phyloP scores from a whole-genome alignment of 2,797 vertebrate species.

The Silurus aristotelis region DNA sequence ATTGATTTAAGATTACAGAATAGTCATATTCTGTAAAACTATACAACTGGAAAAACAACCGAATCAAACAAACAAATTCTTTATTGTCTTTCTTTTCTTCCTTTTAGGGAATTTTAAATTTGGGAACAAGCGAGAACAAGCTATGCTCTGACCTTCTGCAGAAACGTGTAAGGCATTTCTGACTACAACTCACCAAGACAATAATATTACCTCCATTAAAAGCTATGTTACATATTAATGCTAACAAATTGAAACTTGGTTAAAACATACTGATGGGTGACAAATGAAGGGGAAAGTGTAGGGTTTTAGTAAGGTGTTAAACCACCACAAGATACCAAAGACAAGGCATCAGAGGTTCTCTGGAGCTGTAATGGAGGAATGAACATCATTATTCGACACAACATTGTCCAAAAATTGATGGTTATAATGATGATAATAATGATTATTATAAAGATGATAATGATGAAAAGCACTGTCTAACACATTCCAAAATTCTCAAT shows the following conservation, averaged over 20 bases:
- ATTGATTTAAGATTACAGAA: too few species aligned
- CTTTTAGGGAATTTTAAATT: conserved; percentile 89
- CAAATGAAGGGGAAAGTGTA: background rate
- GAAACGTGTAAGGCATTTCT: conserved; percentile 78
- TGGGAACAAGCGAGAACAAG: conserved; percentile 97
- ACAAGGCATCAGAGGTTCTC: background rate
- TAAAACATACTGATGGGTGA: background rate
- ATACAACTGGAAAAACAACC: background rate
- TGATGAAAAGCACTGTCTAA: background rate
- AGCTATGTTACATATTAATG: too few species aligned
- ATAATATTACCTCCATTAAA: background rate
- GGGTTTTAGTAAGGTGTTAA: background rate
- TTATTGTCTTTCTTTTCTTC: conserved; percentile 3
- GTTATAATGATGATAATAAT: background rate
- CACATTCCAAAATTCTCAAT: background rate
- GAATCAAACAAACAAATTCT: background rate
- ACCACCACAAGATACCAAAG: background rate
- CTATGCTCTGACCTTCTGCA: conserved; percentile 91
- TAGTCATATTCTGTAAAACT: background rate
- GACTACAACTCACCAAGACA: background rate
- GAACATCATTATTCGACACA: background rate
- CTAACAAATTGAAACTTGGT: too few species aligned
- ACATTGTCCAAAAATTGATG: background rate
- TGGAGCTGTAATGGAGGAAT: background rate
- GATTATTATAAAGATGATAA: background rate